Conservation (phyloP, 1,140 invertebrate genomes). For the Agrilus planipennis region DNA sequence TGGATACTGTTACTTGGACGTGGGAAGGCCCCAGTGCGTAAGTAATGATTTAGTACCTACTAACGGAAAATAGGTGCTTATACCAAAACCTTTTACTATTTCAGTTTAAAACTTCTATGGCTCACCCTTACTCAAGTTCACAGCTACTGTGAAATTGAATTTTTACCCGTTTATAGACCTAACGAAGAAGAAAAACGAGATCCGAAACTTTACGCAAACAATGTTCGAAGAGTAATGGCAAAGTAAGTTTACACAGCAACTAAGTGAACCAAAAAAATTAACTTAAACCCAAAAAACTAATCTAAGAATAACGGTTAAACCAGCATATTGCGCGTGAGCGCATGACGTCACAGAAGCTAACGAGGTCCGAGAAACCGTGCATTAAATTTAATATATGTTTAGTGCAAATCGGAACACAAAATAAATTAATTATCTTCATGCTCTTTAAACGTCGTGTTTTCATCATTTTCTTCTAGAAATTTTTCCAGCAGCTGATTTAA, state of each 20-base stretch:
- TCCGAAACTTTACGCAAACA: conserved; percentile 81
- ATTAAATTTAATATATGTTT: no score
- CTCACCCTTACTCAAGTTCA: conserved; percentile 82
- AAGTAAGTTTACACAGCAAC: conserved; percentile 49
- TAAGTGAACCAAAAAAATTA: neutral
- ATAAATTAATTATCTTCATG: no score
- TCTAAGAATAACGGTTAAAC: no score
- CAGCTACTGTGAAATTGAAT: conserved; percentile 87
- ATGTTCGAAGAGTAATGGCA: conserved; percentile 84
- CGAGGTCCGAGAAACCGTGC: no score
- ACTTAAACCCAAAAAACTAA: no score
- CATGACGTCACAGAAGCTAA: no score
- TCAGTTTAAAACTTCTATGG: conserved; percentile 75
- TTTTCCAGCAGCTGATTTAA: no score
- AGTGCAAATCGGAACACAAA: no score
- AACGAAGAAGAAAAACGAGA: conserved; percentile 76
- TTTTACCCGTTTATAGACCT: conserved; percentile 83
- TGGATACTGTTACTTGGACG: conserved; percentile 92
- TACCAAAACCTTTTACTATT: conserved; percentile 22
- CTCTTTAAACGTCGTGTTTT: no score
- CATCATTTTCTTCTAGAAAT: no score
- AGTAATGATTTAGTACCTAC: conserved; percentile 47
- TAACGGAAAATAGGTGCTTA: no score
- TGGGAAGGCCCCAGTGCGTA: conserved; percentile 94
- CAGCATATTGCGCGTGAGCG: no score